Evolutionary conservation across 2,888 invertebrate genomes (phyloP).

Genomic region (Rhaphigaster nebulosa): DNA sequence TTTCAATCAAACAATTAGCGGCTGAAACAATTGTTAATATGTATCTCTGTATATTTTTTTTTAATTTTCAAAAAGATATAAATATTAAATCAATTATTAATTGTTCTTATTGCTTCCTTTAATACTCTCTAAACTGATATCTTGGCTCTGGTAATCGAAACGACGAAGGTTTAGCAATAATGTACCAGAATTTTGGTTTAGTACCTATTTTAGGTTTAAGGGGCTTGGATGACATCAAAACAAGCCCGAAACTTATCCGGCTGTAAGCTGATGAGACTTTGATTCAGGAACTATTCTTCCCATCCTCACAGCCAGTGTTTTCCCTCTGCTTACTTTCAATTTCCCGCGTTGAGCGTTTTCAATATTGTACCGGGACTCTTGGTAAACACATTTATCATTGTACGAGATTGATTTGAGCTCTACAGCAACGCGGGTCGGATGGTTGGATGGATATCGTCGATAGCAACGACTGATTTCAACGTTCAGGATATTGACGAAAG

Average conservation of each 20-base stretch:
- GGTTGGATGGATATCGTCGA: not conserved
- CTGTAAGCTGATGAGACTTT: not conserved
- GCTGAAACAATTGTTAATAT: too few species aligned
- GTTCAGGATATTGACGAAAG: not conserved
- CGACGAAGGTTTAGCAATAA: too few species aligned
- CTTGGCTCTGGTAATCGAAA: too few species aligned
- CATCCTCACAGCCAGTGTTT: not conserved
- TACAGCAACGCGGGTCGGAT: not conserved
- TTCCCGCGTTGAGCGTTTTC: constrained; percentile 16
- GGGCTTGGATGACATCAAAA: not conserved
- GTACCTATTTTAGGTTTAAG: too few species aligned
- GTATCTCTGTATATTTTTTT: too few species aligned
- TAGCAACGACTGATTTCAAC: not conserved
- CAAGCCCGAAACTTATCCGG: not conserved
- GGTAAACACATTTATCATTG: constrained; percentile 30
- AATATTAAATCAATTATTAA: too few species aligned
- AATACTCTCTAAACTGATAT: too few species aligned
- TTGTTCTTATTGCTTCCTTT: too few species aligned
- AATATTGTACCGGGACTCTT: not conserved
- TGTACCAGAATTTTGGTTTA: too few species aligned
- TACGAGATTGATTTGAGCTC: not conserved
- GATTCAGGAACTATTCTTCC: not conserved
- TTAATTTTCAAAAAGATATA: too few species aligned
- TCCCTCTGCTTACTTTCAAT: constrained; percentile 28
- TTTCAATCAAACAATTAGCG: too few species aligned